Conservation (phyloP, 2,797 vertebrate genomes). For the Taeniopygia guttata region DNA sequence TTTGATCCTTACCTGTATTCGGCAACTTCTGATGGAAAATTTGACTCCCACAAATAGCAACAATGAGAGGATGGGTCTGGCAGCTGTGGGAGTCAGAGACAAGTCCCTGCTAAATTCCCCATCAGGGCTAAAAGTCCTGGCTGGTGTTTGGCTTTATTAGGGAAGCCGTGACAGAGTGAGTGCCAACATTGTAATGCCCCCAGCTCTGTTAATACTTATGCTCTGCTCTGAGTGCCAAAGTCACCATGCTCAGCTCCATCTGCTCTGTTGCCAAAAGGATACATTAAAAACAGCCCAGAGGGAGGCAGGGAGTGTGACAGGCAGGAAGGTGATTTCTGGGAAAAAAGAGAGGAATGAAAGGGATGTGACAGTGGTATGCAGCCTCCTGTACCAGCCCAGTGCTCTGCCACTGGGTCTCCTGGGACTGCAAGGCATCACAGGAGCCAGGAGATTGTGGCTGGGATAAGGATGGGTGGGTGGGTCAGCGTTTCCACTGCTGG, state of each 20-base stretch:
- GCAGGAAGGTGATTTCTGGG: not conserved
- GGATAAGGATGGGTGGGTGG: not conserved
- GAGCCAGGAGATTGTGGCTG: not conserved
- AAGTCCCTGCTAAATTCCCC: not conserved
- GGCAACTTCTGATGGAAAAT: not conserved
- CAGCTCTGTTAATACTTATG: not conserved
- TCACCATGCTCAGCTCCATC: not conserved
- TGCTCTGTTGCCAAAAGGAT: not conserved
- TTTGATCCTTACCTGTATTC: not conserved
- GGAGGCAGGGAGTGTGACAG: not conserved
- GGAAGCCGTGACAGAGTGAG: not conserved
- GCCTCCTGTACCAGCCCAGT: not conserved
- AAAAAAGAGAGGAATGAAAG: not conserved
- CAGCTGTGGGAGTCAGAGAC: accelerated
- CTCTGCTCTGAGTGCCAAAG: not conserved
- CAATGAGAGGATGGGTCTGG: not conserved
- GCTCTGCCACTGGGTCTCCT: not conserved
- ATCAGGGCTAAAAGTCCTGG: not conserved
- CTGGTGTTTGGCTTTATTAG: not conserved
- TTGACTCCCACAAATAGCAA: not conserved
- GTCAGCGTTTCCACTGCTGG: not conserved
- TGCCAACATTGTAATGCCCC: not conserved
- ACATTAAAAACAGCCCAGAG: not conserved
- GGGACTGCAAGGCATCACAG: not conserved
- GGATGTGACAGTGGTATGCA: accelerated